Percentiles rank a stretch among this genome's conserved stretches.
These are phyloP conservation scores for Pachypsylla venusta DNA, from an alignment of 1,140 invertebrate species.

Conservation along the genomic window DNA sequence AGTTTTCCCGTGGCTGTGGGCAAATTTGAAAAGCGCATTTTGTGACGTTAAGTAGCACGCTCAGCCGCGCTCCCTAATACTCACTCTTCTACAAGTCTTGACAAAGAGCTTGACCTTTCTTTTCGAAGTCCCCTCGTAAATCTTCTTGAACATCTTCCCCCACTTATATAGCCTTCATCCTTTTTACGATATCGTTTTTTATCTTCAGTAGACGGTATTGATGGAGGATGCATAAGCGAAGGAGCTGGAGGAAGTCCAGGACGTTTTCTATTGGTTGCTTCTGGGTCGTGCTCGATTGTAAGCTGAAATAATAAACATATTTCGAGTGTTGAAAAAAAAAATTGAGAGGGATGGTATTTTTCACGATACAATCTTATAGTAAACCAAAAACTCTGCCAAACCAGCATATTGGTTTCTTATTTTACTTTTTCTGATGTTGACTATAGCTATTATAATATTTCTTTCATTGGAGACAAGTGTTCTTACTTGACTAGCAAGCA, in stretches of 20 bases:
- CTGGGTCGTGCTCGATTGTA: slow-evolving; percentile 78
- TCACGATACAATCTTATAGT: no score
- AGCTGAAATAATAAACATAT: no score
- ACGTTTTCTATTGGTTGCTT: slow-evolving; percentile 38
- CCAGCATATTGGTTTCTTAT: no score
- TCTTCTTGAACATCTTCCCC: slow-evolving; percentile 37
- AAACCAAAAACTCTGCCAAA: no score
- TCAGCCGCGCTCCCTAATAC: slow-evolving; percentile 13
- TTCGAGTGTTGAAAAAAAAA: slow-evolving; percentile 13
- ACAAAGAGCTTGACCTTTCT: slow-evolving; percentile 71
- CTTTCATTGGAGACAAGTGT: no score
- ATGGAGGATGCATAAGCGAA: slow-evolving; percentile 9
- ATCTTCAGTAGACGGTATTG: slow-evolving; percentile 27
- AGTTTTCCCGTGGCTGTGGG: no score
- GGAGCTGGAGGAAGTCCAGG: slow-evolving; percentile 27
- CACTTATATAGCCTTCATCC: slow-evolving; percentile 45
- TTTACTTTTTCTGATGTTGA: no score
- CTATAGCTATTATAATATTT: no score
- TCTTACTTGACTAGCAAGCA: no score
- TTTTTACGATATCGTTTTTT: slow-evolving; percentile 51
- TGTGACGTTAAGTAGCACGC: no score
- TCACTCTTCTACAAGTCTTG: slow-evolving; percentile 61
- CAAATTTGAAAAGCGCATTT: no score
- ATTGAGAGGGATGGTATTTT: background rate
- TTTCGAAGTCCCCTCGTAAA: slow-evolving; percentile 38